Conservation (phyloP, 2,113 vertebrate genomes). For the Neotoma lepida region DNA sequence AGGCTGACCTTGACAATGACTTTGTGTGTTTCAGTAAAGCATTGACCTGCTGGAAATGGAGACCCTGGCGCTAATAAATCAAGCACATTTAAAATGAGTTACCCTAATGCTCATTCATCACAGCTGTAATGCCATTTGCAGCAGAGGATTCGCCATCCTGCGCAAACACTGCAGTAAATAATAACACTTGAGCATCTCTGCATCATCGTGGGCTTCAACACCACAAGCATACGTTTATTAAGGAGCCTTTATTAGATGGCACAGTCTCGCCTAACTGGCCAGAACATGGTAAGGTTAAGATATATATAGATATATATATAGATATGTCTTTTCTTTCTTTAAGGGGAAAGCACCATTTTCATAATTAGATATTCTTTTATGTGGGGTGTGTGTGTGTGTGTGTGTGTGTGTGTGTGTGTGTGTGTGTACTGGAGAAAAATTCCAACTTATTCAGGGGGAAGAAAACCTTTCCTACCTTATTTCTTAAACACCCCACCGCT, state of each 20-base stretch:
- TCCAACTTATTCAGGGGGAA: conserved; percentile 68
- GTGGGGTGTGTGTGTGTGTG: neutral
- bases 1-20: conserved; percentile 99
- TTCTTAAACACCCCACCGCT: conserved; percentile 63
- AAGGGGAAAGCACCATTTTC: conserved; percentile 78
- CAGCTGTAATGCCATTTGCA: conserved; percentile 98
- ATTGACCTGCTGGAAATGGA: conserved; percentile 99
- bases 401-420: neutral
- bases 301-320: conserved; percentile 72
- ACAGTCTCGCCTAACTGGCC: conserved; percentile 83
- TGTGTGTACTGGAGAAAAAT: conserved; percentile 15
- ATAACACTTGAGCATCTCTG: conserved; percentile 95
- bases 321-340: conserved; percentile 69
- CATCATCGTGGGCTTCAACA: conserved; percentile 85
- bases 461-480: conserved; percentile 69
- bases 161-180: conserved; percentile 99
- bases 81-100: conserved; percentile 99
- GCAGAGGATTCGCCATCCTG: conserved; percentile 93
- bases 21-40: conserved; percentile 99
- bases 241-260: conserved; percentile 92
- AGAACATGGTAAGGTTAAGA: conserved; percentile 80
- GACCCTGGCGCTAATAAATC: conserved; percentile 98
- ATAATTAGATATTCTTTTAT: conserved; percentile 80
- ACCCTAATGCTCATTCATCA: conserved; percentile 99
- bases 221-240: conserved; percentile 97